These are phyloP conservation scores for Erebia epiphron DNA, from an alignment of 2,888 invertebrate genomes.

Conservation along the genomic window DNA sequence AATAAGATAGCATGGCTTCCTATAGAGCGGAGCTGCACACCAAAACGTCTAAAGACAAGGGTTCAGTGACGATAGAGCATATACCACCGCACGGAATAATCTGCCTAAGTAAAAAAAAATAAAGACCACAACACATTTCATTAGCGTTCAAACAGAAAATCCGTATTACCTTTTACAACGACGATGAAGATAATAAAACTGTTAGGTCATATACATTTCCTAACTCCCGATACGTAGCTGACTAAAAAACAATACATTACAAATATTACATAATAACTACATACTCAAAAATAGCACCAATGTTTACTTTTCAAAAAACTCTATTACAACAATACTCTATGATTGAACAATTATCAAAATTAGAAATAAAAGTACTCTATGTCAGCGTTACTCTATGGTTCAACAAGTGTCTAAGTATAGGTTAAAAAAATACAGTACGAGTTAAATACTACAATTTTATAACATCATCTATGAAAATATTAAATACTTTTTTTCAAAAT, in stretches of 20 bases:
- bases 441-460: not conserved
- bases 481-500: not conserved
- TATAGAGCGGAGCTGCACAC: too few species aligned
- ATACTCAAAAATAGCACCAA: constrained; percentile 28
- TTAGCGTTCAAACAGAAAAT: constrained; percentile 39
- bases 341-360: not conserved
- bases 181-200: constrained; percentile 48
- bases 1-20: too few species aligned
- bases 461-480: not conserved
- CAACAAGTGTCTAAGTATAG: not conserved
- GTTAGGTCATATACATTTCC: constrained; percentile 52
- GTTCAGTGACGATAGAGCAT: not conserved
- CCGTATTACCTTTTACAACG: constrained; percentile 50
- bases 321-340: constrained; percentile 24
- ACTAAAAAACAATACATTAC: constrained; percentile 48
- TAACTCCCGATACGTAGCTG: constrained; percentile 51
- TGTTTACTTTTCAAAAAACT: constrained; percentile 21
- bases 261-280: constrained; percentile 40
- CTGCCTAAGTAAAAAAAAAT: constrained; percentile 31
- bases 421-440: not conserved
- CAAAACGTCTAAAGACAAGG: not conserved
- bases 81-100: not conserved
- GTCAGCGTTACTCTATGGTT: constrained; percentile 5
- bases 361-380: not conserved
- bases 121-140: constrained; percentile 43